A percentile compares a stretch with the other conserved stretches of the same genome.
Conservation (phyloP, 2,113 vertebrate genomes). For the Daboia siamensis region DNA sequence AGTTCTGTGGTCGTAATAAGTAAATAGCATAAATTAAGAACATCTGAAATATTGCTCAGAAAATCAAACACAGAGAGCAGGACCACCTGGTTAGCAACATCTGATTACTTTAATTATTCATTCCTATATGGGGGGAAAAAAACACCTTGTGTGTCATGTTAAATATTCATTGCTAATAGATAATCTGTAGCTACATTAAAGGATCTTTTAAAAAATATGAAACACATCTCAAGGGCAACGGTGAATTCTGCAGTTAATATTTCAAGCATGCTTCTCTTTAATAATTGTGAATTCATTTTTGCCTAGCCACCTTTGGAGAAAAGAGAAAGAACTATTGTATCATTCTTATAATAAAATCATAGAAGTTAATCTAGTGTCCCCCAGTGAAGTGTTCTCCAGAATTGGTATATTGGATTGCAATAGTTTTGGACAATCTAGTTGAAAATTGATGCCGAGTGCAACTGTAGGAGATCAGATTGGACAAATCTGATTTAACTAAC, state of each 20-base stretch:
- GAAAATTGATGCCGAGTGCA: neutral
- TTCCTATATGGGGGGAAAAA: constrained; percentile 19
- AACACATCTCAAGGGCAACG: constrained; percentile 6
- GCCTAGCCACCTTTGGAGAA: neutral
- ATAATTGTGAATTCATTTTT: constrained; percentile 36
- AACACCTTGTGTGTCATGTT: constrained; percentile 31
- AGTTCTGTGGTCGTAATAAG: constrained; percentile 18
- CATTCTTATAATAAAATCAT: constrained; percentile 15
- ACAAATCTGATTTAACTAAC: neutral
- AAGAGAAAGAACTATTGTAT: neutral
- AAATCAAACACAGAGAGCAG: neutral
- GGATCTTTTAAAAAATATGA: constrained; percentile 37
- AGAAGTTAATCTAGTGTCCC: neutral
- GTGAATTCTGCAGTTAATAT: constrained; percentile 27
- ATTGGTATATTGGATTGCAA: neutral
- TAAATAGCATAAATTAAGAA: neutral
- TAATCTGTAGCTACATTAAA: constrained; percentile 19
- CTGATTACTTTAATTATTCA: constrained; percentile 13
- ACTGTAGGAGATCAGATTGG: neutral
- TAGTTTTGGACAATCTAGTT: neutral
- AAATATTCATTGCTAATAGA: constrained; percentile 15
- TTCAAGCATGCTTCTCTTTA: constrained; percentile 23
- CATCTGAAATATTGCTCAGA: neutral
- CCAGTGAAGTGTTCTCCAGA: neutral
- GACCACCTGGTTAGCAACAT: neutral